These are phyloP conservation scores for Hololepta plana DNA, from an alignment of 2,888 invertebrate genomes.

Conservation along the genomic window DNA sequence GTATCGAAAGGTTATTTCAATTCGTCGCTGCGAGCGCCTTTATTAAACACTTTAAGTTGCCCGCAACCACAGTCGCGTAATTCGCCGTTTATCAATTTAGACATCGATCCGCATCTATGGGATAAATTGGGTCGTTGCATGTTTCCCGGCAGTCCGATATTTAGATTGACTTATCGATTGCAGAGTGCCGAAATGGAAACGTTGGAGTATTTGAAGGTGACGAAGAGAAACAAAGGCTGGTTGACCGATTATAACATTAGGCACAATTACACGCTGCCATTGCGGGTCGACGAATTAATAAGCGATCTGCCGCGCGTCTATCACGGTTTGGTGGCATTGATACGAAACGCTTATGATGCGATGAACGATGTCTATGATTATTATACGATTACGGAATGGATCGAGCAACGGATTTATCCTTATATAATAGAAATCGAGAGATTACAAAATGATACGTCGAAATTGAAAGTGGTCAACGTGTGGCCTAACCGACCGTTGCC, in stretches of 20 bases:
- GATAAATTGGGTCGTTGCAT: constrained; percentile 40
- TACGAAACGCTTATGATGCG: constrained; percentile 34
- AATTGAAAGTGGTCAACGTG: constrained; percentile 30
- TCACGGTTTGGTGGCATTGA: constrained; percentile 34
- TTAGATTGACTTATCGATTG: constrained; percentile 29
- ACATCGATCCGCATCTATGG: constrained; percentile 41
- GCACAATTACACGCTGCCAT: constrained; percentile 48
- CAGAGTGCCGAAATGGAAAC: constrained; percentile 26
- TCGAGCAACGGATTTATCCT: constrained; percentile 46
- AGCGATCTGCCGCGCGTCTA: constrained; percentile 36
- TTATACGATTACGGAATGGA: constrained; percentile 42
- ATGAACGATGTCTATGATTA: constrained; percentile 40
- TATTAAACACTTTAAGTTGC: constrained; percentile 34
- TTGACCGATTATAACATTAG: constrained; percentile 50
- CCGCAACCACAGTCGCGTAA: constrained; percentile 22
- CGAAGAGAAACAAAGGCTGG: constrained; percentile 34
- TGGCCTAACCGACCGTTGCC: constrained; percentile 45
- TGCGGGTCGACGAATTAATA: constrained; percentile 43
- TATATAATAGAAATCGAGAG: constrained; percentile 31
- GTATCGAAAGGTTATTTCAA: constrained; percentile 41
- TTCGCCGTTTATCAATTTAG: constrained; percentile 34
- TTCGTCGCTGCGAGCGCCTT: constrained; percentile 28
- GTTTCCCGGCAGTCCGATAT: constrained; percentile 42
- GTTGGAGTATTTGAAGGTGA: constrained; percentile 23
- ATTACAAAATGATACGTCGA: constrained; percentile 33